Evolutionary conservation across 92 coral and sea anemone species (phyloP).

Genomic region (Ricordea florida): DNA sequence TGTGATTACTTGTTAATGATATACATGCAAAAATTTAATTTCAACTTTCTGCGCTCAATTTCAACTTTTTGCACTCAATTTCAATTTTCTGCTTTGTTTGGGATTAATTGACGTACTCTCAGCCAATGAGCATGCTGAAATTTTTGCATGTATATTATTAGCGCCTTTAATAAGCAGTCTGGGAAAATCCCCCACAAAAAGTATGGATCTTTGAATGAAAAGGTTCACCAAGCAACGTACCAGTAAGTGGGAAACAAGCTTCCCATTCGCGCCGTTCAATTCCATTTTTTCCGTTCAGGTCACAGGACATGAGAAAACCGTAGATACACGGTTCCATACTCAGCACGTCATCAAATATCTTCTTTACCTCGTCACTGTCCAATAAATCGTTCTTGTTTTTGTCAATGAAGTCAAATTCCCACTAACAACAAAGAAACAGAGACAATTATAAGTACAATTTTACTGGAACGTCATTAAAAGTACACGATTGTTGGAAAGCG

Average conservation of each 20-base stretch:
- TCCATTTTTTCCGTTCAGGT: slow-evolving; percentile 52
- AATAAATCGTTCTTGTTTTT: slow-evolving; percentile 40
- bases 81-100: no score
- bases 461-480: background rate
- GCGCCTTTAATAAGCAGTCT: no score
- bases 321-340: slow-evolving; percentile 59
- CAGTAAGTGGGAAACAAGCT: slow-evolving; percentile 64
- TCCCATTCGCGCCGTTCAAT: slow-evolving; percentile 74
- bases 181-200: no score
- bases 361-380: slow-evolving; percentile 44
- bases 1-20: no score
- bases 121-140: no score
- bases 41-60: no score
- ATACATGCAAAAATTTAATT: no score
- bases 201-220: background rate
- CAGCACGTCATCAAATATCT: slow-evolving; percentile 34
- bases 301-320: slow-evolving; percentile 85
- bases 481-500: no score
- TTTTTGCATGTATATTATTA: no score
- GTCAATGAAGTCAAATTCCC: slow-evolving; percentile 77
- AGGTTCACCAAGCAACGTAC: slow-evolving; percentile 21
- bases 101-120: no score
- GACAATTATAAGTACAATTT: background rate
- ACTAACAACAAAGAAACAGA: slow-evolving; percentile 25
- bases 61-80: no score